phyloP scores from a whole-genome alignment of 2,888 invertebrate species.

The Scelioninae gen. 2 region DNA sequence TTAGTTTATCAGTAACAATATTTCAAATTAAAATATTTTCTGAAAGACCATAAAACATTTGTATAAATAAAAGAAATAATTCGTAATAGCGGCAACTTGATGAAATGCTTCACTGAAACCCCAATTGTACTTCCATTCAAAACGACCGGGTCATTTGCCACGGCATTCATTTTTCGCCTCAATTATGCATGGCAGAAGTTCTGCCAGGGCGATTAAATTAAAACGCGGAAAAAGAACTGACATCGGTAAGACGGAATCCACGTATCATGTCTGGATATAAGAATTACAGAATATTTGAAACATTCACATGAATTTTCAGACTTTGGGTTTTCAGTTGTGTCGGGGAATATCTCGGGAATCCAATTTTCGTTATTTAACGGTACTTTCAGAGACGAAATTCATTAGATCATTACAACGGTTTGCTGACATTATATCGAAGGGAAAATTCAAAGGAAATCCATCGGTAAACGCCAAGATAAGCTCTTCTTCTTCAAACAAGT shows the following conservation, averaged over 20 bases:
- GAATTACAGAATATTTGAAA: constrained; percentile 30
- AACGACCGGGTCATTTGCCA: background rate
- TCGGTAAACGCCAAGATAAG: constrained; percentile 2
- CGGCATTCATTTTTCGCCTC: background rate
- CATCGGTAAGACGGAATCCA: constrained; percentile 15
- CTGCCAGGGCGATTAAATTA: constrained; percentile 18
- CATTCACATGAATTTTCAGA: constrained; percentile 19
- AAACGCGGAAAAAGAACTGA: constrained; percentile 5
- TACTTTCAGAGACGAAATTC: constrained; percentile 17
- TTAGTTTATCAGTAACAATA: too few relatives aligned
- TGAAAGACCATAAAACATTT: too few relatives aligned
- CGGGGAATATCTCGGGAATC: constrained; percentile 17
- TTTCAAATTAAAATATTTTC: too few relatives aligned
- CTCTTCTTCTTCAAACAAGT: constrained; percentile 22
- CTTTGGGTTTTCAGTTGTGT: constrained; percentile 24
- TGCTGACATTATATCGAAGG: constrained; percentile 6
- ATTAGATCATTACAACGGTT: constrained; percentile 16
- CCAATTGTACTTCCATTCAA: too few relatives aligned
- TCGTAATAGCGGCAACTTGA: too few relatives aligned
- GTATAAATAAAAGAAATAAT: too few relatives aligned
- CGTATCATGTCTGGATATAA: constrained; percentile 5
- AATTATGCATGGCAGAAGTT: background rate
- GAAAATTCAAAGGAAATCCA: constrained; percentile 1
- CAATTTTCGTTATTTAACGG: constrained; percentile 40
- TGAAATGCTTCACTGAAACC: too few relatives aligned